phyloP scores from a whole-genome alignment of 2,113 vertebrate species.

The Pagrus major region DNA sequence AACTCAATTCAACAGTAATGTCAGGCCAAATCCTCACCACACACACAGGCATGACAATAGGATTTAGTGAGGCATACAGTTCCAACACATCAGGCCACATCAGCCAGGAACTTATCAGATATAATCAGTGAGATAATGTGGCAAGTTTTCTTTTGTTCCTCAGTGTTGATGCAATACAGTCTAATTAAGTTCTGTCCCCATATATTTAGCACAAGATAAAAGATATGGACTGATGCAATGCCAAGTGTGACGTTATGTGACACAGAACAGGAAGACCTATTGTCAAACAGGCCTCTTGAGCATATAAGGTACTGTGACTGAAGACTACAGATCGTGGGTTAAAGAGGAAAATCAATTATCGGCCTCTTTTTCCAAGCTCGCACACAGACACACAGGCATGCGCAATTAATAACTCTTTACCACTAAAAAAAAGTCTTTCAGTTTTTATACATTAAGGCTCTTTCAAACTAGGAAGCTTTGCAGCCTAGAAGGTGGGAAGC shows the following conservation, averaged over 20 bases:
- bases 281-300: slow-evolving; percentile 1
- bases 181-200: slow-evolving; percentile 9
- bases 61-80: slow-evolving; percentile 38
- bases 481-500: neutral
- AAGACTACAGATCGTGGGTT: slow-evolving; percentile 13
- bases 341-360: slow-evolving; percentile 8
- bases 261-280: slow-evolving; percentile 7
- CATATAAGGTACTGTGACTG: slow-evolving; percentile 20
- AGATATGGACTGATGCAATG: slow-evolving; percentile 48
- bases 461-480: slow-evolving; percentile 22
- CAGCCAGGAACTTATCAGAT: slow-evolving; percentile 30
- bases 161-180: slow-evolving; percentile 29
- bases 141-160: slow-evolving; percentile 35
- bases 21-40: slow-evolving; percentile 44
- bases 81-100: slow-evolving; percentile 31
- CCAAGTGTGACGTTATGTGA: slow-evolving; percentile 42
- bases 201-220: slow-evolving; percentile 30
- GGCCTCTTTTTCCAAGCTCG: neutral
- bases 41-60: slow-evolving; percentile 35
- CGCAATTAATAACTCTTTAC: slow-evolving; percentile 10
- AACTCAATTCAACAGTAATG: slow-evolving; percentile 50
- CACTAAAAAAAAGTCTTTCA: slow-evolving; percentile 13
- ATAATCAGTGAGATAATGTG: slow-evolving; percentile 30
- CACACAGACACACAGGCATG: neutral
- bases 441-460: slow-evolving; percentile 6